These are phyloP conservation scores for Varroa destructor DNA, from an alignment of 1,140 invertebrate species.

Conservation along the genomic window DNA sequence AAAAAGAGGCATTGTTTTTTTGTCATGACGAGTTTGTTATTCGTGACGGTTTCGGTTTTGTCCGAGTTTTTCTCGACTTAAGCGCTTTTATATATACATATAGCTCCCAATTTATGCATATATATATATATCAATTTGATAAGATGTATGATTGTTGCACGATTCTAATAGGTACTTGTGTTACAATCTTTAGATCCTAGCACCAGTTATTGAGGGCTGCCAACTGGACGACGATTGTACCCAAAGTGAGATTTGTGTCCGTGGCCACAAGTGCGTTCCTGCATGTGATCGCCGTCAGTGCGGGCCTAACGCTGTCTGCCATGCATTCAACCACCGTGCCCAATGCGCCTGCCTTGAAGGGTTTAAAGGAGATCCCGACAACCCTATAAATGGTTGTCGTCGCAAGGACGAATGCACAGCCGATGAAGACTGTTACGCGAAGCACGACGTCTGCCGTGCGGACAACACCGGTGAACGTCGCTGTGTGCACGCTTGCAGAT, in stretches of 20 bases:
- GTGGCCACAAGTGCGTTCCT: constrained; percentile 32
- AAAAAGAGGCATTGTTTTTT: too few relatives aligned
- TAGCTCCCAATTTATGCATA: too few relatives aligned
- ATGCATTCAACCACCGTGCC: constrained; percentile 64
- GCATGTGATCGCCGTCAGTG: constrained; percentile 44
- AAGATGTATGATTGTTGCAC: too few relatives aligned
- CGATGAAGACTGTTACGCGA: constrained; percentile 55
- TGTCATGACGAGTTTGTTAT: too few relatives aligned
- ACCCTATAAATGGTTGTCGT: constrained; percentile 54
- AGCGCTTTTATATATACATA: too few relatives aligned
- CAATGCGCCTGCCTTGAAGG: constrained; percentile 68
- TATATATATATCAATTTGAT: too few relatives aligned
- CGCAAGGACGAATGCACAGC: constrained; percentile 35
- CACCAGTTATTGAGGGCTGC: constrained; percentile 23
- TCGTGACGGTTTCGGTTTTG: too few relatives aligned
- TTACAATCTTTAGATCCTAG: background rate
- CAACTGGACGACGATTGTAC: constrained; percentile 16
- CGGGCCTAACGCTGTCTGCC: constrained; percentile 65
- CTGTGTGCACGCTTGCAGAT: constrained; percentile 57
- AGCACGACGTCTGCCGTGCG: constrained; percentile 42
- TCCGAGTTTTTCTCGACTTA: too few relatives aligned
- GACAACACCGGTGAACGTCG: constrained; percentile 28
- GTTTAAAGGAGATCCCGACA: constrained; percentile 59
- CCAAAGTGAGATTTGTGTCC: background rate
- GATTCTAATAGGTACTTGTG: too few relatives aligned